phyloP scores from a whole-genome alignment of 2,888 invertebrate genomes.

The Rhagophthalmus giganteus region DNA sequence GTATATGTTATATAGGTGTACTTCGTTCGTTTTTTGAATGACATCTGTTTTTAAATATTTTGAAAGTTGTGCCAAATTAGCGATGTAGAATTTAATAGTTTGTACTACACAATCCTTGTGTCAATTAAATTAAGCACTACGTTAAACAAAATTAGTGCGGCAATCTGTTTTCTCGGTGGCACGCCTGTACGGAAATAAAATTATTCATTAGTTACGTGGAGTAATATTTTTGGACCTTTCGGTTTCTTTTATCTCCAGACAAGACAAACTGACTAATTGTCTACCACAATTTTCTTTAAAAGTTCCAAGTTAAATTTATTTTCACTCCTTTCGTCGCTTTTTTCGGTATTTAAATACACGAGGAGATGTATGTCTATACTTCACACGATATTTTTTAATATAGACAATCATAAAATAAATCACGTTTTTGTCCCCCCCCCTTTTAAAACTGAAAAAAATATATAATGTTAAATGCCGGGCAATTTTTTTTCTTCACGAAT shows the following conservation, averaged over 20 bases:
- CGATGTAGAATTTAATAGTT: constrained; percentile 27
- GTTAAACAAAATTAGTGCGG: constrained; percentile 25
- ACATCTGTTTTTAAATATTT: constrained; percentile 25
- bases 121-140: constrained; percentile 27
- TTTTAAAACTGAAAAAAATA: no score
- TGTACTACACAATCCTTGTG: constrained; percentile 22
- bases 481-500: no score
- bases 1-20: no score
- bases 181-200: constrained; percentile 17
- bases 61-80: constrained; percentile 24
- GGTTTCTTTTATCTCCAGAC: constrained; percentile 12
- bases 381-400: no score
- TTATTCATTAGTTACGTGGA: constrained; percentile 16
- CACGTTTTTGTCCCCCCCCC: no score
- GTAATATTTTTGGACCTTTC: constrained; percentile 22
- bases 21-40: constrained; percentile 12
- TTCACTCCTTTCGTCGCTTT: constrained; percentile 2
- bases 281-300: constrained; percentile 4
- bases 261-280: constrained; percentile 10
- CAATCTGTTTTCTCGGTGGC: constrained; percentile 15
- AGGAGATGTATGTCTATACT: no score
- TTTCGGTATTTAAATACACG: no score
- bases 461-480: no score
- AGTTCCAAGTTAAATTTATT: constrained; percentile 1
- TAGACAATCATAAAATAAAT: no score